These are phyloP conservation scores for Laothoe populi DNA, from an alignment of 2,888 invertebrate species.

Conservation along the genomic window DNA sequence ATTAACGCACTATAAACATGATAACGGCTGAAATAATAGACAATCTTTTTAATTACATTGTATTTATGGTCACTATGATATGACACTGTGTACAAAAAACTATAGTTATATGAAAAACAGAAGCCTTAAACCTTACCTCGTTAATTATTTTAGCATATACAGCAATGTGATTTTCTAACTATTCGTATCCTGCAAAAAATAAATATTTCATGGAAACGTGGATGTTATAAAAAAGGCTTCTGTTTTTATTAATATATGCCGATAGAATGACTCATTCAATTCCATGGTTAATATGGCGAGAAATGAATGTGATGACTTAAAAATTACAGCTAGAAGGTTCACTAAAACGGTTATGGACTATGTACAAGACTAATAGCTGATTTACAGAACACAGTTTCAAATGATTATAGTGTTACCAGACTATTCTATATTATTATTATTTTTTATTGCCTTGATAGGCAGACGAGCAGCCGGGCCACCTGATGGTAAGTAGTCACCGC, in stretches of 20 bases:
- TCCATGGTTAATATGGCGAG: not conserved
- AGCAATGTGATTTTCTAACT: conserved; percentile 79
- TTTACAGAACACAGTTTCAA: conserved; percentile 7
- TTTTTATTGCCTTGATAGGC: no score
- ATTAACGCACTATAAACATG: not conserved
- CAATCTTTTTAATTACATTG: conserved; percentile 47
- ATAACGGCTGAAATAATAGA: conserved; percentile 51
- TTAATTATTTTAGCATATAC: conserved; percentile 62
- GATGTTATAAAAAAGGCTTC: conserved; percentile 48
- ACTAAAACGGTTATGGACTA: conserved; percentile 15
- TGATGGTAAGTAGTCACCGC: no score
- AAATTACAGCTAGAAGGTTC: conserved; percentile 7
- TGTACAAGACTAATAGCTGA: conserved; percentile 28
- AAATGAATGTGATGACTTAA: conserved; percentile 1
- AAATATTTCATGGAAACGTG: conserved; percentile 40
- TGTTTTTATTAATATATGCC: conserved; percentile 45
- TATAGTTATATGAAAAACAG: conserved; percentile 60
- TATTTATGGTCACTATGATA: conserved; percentile 44
- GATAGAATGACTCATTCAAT: conserved; percentile 32
- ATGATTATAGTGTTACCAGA: not conserved
- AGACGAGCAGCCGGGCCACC: no score
- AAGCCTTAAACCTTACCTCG: conserved; percentile 68
- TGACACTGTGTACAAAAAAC: conserved; percentile 40
- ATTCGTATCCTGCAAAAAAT: conserved; percentile 73
- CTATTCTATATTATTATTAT: not conserved